Evolutionary conservation across 2,888 invertebrate species (phyloP), one percentile per base, ranked within the genome.

Genomic region (Euproctis similis): DNA sequence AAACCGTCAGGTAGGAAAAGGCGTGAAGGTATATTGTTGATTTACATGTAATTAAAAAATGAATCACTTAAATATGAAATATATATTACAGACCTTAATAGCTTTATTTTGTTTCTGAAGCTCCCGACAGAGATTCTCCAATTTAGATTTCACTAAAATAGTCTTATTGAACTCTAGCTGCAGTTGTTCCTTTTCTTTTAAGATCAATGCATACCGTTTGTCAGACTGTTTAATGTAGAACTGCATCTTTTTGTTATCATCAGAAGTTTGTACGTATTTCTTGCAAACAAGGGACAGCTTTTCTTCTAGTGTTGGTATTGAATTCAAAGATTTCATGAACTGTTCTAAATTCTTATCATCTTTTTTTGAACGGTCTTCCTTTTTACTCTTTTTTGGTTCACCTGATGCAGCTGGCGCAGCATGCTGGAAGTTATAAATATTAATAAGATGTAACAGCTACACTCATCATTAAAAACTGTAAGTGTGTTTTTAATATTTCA

Each of bases 91-190:
- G 12, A 93, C 92, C 86, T 95, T 95, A 9, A 97, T 92, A 26
- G 92, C 88, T 68, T 96, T 96, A 64, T 97, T 96, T 53, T 96
- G 93, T 61, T 93, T 92, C 74, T 97, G 97, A 23, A 98, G 86
- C 67, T 97, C 97, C 6, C 97, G 82, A 62, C 97, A 97, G 3
- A 98, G 85, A 61, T 91, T 93, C 68, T 97, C 97, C 46, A 98
- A 76, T 59, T 94, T 91, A 12, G 92, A 91, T 42, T 93, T 91
- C 24, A 94, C 89, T 24, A 95, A 86, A 28, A 95, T 87, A 26
- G 91, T 90, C 73, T 94, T 95, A 46, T 92, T 93, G 39, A 92
- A 89, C 56, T 97, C 96, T 27, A 90, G 85, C 59, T 94, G 93
- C 24, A 93, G 66, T 47, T 92, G 91, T 45, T 96, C 95, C 51